Conservation (phyloP, 1,140 invertebrate species). For the Trichonephila clavata region DNA sequence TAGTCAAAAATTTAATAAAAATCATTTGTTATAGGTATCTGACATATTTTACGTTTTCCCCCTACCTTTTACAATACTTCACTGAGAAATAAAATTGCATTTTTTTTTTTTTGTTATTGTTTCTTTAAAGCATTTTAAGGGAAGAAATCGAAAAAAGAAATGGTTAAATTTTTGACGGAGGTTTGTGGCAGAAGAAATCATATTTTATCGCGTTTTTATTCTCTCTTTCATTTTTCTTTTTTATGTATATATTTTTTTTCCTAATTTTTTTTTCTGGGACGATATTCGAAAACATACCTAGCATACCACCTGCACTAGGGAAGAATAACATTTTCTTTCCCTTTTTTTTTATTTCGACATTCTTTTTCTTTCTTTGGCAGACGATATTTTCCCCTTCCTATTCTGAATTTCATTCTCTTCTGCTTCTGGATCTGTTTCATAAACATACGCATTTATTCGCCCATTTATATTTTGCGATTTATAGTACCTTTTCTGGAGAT, state of each 20-base stretch:
- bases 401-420: slow-evolving; percentile 72
- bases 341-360: background rate
- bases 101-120: background rate
- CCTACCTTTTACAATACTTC: background rate
- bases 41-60: background rate
- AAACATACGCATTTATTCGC: slow-evolving; percentile 74
- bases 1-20: slow-evolving; percentile 2
- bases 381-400: slow-evolving; percentile 62
- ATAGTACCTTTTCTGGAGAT: slow-evolving; percentile 44
- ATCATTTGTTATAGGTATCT: background rate
- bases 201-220: slow-evolving; percentile 69
- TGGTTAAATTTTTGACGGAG: slow-evolving; percentile 48
- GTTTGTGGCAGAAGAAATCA: slow-evolving; percentile 70
- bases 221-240: background rate
- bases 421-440: slow-evolving; percentile 71
- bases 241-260: slow-evolving; percentile 37
- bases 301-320: slow-evolving; percentile 20
- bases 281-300: slow-evolving; percentile 61
- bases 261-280: slow-evolving; percentile 45
- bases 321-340: slow-evolving; percentile 50
- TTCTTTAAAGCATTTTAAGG: background rate
- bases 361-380: slow-evolving; percentile 65
- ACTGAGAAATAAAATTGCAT: background rate
- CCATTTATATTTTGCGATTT: slow-evolving; percentile 66
- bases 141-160: slow-evolving; percentile 49